Evolutionary conservation across 1,140 invertebrate genomes (phyloP).

Genomic region (Helicoverpa zea): DNA sequence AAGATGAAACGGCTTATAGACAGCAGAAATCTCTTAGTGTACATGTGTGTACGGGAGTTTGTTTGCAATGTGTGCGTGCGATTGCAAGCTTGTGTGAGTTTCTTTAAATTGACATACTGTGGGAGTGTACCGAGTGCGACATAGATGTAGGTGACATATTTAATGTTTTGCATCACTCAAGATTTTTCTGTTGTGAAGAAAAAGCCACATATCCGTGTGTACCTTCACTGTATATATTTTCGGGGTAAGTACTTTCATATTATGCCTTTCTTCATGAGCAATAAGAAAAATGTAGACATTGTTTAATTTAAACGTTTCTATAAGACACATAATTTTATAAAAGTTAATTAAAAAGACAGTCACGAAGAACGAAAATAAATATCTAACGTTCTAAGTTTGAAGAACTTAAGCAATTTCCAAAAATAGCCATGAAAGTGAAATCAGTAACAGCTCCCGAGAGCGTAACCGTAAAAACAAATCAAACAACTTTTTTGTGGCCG

Average conservation of each 20-base stretch:
- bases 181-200: not conserved
- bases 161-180: slow-evolving; percentile 22
- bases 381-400: slow-evolving; percentile 3
- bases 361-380: slow-evolving; percentile 26
- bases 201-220: not conserved
- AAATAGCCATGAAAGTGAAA: slow-evolving; percentile 33
- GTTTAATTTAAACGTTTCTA: too few relatives aligned
- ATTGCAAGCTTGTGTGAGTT: not conserved
- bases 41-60: not conserved
- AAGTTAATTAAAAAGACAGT: not conserved
- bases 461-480: slow-evolving; percentile 33
- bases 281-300: too few relatives aligned
- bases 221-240: too few relatives aligned
- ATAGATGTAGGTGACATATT: not conserved
- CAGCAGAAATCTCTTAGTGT: slow-evolving; percentile 36
- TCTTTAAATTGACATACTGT: slow-evolving; percentile 38
- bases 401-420: slow-evolving; percentile 29
- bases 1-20: slow-evolving; percentile 58
- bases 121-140: not conserved
- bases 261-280: not conserved
- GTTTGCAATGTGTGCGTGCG: not conserved
- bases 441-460: slow-evolving; percentile 32
- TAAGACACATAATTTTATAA: too few relatives aligned
- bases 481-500: slow-evolving; percentile 37
- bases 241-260: not conserved